Conservation (phyloP, 2,797 vertebrate genomes). For the Acestrorhynchus altus region DNA sequence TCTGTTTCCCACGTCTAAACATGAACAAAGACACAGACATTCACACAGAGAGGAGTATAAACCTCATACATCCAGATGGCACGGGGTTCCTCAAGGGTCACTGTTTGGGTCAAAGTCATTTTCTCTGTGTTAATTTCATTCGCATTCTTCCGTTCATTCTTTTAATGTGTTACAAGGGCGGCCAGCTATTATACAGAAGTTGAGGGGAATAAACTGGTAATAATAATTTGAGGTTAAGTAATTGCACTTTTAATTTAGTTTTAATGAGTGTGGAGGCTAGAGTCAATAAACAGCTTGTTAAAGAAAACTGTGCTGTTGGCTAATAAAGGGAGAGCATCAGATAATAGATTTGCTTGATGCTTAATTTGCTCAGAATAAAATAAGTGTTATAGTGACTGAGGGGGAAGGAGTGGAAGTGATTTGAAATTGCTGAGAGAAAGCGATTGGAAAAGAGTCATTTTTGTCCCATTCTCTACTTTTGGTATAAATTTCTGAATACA, state of each 20-base stretch:
- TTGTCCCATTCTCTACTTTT: too few species aligned
- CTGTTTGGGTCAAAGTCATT: not conserved
- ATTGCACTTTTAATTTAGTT: not conserved
- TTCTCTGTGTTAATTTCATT: not conserved
- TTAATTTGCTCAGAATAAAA: slow-evolving; percentile 4
- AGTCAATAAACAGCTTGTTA: slow-evolving; percentile 2
- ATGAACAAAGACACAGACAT: slow-evolving; percentile 58
- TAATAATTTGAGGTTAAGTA: not conserved
- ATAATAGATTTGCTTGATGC: not conserved
- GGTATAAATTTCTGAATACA: too few species aligned
- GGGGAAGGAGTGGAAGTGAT: not conserved
- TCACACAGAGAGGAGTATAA: not conserved
- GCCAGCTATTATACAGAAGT: not conserved
- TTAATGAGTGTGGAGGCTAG: not conserved
- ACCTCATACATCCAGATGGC: not conserved
- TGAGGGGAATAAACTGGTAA: not conserved
- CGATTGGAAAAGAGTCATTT: not conserved
- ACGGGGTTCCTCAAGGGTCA: not conserved
- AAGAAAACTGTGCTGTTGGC: not conserved
- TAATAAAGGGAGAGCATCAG: slow-evolving; percentile 14
- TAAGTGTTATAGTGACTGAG: not conserved
- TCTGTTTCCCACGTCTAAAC: slow-evolving; percentile 69
- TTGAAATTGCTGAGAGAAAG: not conserved
- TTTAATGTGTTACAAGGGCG: not conserved
- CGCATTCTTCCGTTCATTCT: not conserved